These are phyloP conservation scores for Epinephelus fuscoguttatus DNA, from an alignment of 2,113 vertebrate genomes.

Conservation along the genomic window DNA sequence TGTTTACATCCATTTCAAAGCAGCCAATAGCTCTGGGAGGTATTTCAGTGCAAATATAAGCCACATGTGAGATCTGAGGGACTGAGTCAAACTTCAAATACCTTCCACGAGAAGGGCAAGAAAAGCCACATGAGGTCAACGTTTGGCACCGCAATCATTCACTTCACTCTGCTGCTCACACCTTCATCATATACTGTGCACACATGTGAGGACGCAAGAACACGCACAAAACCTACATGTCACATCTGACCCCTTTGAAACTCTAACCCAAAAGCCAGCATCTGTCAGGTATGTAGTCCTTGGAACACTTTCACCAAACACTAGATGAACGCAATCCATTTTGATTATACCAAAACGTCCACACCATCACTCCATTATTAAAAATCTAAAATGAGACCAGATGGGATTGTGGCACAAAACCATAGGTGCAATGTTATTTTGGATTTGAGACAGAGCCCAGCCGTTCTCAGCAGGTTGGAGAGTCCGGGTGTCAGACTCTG, in stretches of 20 bases:
- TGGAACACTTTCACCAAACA: constrained; percentile 34
- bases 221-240: constrained; percentile 27
- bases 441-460: constrained; percentile 47
- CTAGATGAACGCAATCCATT: constrained; percentile 44
- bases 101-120: constrained; percentile 41
- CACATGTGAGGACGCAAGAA: constrained; percentile 41
- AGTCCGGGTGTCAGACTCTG: constrained; percentile 33
- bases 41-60: constrained; percentile 72
- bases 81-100: constrained; percentile 69
- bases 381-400: constrained; percentile 62
- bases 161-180: constrained; percentile 54
- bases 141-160: constrained; percentile 59
- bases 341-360: constrained; percentile 52
- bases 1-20: constrained; percentile 75
- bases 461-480: constrained; percentile 57
- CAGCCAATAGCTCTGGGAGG: constrained; percentile 71
- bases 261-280: constrained; percentile 29
- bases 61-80: constrained; percentile 80
- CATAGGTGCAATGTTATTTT: constrained; percentile 15
- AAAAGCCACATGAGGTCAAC: constrained; percentile 72
- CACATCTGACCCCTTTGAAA: constrained; percentile 61
- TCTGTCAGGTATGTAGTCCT: constrained; percentile 37
- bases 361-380: constrained; percentile 47
- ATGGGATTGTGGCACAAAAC: constrained; percentile 45
- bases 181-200: constrained; percentile 49